phyloP scores from a whole-genome alignment of 2,113 vertebrate genomes.

The Leucosticte australis region DNA sequence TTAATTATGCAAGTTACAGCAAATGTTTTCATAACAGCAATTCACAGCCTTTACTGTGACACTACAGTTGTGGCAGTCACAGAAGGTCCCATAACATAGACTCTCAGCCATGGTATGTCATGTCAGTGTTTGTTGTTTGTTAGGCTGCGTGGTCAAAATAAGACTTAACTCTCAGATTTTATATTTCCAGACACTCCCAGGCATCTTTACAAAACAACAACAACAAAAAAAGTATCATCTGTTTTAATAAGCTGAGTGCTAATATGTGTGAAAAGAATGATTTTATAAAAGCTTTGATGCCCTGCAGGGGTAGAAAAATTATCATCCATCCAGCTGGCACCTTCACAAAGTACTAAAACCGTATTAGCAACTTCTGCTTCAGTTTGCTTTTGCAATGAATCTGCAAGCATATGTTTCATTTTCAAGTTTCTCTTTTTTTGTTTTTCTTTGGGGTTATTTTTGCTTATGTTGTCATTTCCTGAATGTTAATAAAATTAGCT shows the following conservation, averaged over 20 bases:
- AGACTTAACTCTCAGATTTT: constrained; percentile 63
- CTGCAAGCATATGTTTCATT: constrained; percentile 76
- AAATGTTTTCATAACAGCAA: constrained; percentile 85
- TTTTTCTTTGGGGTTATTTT: constrained; percentile 66
- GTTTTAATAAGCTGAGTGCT: constrained; percentile 82
- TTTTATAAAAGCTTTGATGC: constrained; percentile 83
- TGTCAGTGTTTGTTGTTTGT: constrained; percentile 64
- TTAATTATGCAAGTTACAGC: constrained; percentile 81
- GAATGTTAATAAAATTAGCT: constrained; percentile 30
- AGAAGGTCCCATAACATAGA: constrained; percentile 67
- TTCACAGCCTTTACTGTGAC: constrained; percentile 77
- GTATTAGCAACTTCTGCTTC: constrained; percentile 79
- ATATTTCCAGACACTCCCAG: constrained; percentile 62
- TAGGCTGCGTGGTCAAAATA: constrained; percentile 64
- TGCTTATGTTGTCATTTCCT: constrained; percentile 68
- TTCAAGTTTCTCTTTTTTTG: constrained; percentile 57
- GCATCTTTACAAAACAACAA: constrained; percentile 60
- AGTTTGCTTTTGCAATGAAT: constrained; percentile 73
- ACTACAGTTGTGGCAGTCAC: constrained; percentile 71
- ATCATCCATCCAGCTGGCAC: constrained; percentile 81
- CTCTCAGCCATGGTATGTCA: constrained; percentile 57
- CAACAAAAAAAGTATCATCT: constrained; percentile 77
- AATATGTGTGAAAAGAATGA: constrained; percentile 83
- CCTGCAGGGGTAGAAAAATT: constrained; percentile 81
- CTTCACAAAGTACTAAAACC: constrained; percentile 77